Evolutionary conservation across 2,888 invertebrate species (phyloP), one percentile per base, ranked within the genome.

Genomic region (Trimorus sp.): DNA sequence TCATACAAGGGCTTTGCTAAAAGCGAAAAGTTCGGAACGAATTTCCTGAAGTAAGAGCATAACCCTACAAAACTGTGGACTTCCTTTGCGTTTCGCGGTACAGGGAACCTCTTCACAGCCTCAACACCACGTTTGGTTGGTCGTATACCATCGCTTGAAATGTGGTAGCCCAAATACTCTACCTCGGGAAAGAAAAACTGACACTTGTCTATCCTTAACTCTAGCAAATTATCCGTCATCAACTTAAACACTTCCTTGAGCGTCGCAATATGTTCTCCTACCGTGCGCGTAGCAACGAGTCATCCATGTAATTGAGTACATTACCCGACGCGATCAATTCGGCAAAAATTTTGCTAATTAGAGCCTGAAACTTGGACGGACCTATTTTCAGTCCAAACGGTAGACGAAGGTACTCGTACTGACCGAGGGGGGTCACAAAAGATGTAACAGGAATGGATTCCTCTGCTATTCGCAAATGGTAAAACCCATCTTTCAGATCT

Each of bases 41-140:
- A n/a, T n/a, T n/a, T n/a, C n/a, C n/a, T n/a, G n/a, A n/a, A n/a
- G n/a, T n/a, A n/a, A n/a, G n/a, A 0, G 89, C 90, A 80, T 91
- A 89, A 70, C 7, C 87, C 88, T 12, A 89, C 14, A 68, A 88
- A 89, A 7, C 86, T 84, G 7, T 86, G 84, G 3, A 88, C 83
- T 12, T 84, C 79, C 7, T 78, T 79, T 2, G 76, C 53, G 26
- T 51, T 53, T 62, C 62, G 76, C 0, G 86, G 87, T 0, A 87
- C 62, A 0, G 88, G 87, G 66, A 84, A 88, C 7, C 83, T 78
- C 9, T 14, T 45, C 4, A 88, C 81, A 36, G 85, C 83, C 15
- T 80, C 76, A 11, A 87, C 59, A 53, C 85, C 85, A 14, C 58
- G 54, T 48, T 80, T 63, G 16, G 73, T 86, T 0, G 85, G 85